Base-by-base conservation (phyloP, 2,888 invertebrate species). In the Teleogryllus oceanicus region DNA sequence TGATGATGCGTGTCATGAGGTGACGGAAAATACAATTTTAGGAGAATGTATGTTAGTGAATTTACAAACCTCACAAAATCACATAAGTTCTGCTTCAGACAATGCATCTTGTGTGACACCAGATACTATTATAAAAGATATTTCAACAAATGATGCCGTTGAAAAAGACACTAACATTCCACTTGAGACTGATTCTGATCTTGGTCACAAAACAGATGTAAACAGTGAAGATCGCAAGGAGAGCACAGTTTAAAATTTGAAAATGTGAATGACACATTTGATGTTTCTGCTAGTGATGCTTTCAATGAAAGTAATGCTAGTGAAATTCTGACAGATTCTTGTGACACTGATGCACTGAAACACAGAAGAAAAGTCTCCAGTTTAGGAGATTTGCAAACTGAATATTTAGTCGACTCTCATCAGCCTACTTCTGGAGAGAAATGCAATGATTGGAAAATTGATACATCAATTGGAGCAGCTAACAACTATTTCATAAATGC, bases 401-500 rank as follows among this genome's bases (percentile, higher is more conserved):
- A 77, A 49, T 77, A 49, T 77, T 77, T 24, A n/a, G 50, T 37
- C 18, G 24, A 49, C 49, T 50, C 49, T 74, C 18, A 37, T 62
- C 78, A 78, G 10, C 75, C 74, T 24, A 37, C 20, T 37, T 18
- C 77, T 11, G 77, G 76, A 77, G 50, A n/a, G 50, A 37, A 77
- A 13, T 76, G 76, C 20, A 77, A 78, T 74, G 75, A 80, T 18
- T 75, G 75, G 80, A 75, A 37, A 50, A 74, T 74, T 21, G 78
- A 75, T 21, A 50, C 78, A 49, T 74, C 78, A 78, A n/a, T 62
- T 62, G 62, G 62, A 62, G 62, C 62, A 11, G 37, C 77, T 49
- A 78, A 75, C 20, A 91, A 91, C 81, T 94, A 92, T 85, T 94
- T 94, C 84, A 94, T 94, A 83, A 94, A 94, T 86, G 94, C 94